Percentiles rank a stretch among this genome's conserved stretches.
Evolutionary conservation across 2,113 vertebrate species (phyloP).

Genomic region (Vireo altiloquus): DNA sequence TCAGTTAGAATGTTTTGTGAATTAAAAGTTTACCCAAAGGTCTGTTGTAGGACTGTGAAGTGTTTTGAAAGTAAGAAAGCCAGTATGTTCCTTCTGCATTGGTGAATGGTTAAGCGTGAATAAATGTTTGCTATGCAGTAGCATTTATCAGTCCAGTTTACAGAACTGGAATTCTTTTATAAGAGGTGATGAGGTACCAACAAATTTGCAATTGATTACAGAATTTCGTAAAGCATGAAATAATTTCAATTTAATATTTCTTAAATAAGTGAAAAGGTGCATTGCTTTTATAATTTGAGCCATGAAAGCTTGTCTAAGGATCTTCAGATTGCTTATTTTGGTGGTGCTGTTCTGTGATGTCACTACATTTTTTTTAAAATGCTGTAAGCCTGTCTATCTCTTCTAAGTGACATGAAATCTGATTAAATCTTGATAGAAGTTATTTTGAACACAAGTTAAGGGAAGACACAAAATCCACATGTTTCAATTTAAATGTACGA

Average conservation of each 20-base stretch:
- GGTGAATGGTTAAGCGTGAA: background rate
- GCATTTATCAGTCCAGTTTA: background rate
- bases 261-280: conserved; percentile 14
- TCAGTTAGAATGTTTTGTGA: background rate
- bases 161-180: background rate
- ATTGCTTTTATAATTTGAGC: background rate
- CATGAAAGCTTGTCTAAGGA: background rate
- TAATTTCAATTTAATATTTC: conserved; percentile 29
- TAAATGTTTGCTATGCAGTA: background rate
- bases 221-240: background rate
- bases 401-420: background rate
- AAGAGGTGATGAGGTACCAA: background rate
- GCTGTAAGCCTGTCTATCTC: background rate
- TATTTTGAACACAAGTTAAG: background rate
- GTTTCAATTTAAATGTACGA: background rate
- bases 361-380: background rate
- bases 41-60: background rate
- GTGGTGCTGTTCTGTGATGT: background rate
- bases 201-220: background rate
- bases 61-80: background rate
- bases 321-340: background rate
- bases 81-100: background rate
- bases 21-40: background rate
- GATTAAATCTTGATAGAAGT: background rate
- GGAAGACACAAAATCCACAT: background rate